Percentiles rank a stretch among this genome's conserved stretches.
Evolutionary conservation across 2,113 vertebrate genomes (phyloP).

Genomic region (Etia nguti): DNA sequence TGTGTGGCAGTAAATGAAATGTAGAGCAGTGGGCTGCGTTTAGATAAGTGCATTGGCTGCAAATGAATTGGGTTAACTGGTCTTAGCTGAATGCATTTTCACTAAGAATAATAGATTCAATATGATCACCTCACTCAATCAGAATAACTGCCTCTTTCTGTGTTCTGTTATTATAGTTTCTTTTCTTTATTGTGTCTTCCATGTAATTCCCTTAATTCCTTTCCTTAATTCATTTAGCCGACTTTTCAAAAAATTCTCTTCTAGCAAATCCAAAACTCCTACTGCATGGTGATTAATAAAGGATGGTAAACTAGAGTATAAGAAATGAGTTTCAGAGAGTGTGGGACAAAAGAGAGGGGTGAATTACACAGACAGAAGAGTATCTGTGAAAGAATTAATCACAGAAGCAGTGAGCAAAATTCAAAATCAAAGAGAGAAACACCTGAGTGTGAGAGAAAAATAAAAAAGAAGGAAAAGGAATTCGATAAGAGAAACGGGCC

Average conservation of each 20-base stretch:
- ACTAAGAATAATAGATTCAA: background rate
- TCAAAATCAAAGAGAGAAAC: background rate
- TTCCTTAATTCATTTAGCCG: background rate
- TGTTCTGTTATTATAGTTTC: background rate
- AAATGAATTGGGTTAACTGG: constrained; percentile 2
- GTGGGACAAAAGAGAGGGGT: background rate
- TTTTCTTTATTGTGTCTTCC: background rate
- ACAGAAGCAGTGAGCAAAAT: background rate
- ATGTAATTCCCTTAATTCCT: background rate
- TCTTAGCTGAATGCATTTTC: background rate
- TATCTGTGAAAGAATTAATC: background rate
- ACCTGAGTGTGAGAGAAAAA: background rate
- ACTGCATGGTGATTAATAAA: background rate
- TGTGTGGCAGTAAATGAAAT: constrained; percentile 35
- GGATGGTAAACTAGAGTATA: background rate
- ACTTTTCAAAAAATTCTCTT: background rate
- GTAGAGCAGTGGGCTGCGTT: background rate
- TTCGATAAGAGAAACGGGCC: background rate
- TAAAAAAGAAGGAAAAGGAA: background rate
- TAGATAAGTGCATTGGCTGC: constrained; percentile 17
- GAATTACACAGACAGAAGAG: background rate
- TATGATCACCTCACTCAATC: background rate
- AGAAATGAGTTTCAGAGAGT: background rate
- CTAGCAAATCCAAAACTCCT: background rate
- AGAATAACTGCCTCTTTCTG: background rate